Evolutionary conservation across 2,888 invertebrate species (phyloP).

Genomic region (Laothoe populi): DNA sequence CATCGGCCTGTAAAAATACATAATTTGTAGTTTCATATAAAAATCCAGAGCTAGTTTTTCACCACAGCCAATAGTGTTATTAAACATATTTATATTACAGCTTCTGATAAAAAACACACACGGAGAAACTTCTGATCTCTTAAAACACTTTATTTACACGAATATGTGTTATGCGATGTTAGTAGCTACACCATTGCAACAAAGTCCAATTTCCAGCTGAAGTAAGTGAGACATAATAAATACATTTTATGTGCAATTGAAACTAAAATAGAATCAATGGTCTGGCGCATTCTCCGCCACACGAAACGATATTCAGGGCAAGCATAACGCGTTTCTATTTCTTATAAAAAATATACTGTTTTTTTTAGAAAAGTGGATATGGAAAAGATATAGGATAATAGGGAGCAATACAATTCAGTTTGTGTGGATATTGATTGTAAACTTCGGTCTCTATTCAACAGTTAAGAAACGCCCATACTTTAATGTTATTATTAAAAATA

Average conservation of each 20-base stretch:
- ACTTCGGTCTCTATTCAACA: not conserved
- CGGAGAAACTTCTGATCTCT: not conserved
- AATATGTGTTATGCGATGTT: not conserved
- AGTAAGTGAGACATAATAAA: constrained; percentile 64
- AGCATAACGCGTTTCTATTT: constrained; percentile 34
- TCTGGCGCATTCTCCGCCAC: constrained; percentile 45
- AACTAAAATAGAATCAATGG: constrained; percentile 69
- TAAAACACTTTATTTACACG: constrained; percentile 2
- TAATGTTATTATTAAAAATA: too few species aligned
- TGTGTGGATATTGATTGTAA: not conserved
- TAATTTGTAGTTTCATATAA: constrained; percentile 5
- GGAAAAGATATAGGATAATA: too few species aligned
- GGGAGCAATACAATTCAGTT: constrained; percentile 8
- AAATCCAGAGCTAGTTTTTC: constrained; percentile 12
- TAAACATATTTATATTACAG: not conserved
- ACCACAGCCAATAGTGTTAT: not conserved
- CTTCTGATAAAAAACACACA: not conserved
- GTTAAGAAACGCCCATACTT: not conserved
- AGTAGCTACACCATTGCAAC: constrained; percentile 27
- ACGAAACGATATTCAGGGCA: constrained; percentile 32
- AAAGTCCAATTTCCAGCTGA: constrained; percentile 47
- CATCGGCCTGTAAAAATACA: constrained; percentile 89
- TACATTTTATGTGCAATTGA: constrained; percentile 76
- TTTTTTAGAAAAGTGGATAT: constrained; percentile 10
- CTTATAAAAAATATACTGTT: constrained; percentile 39